Evolutionary conservation across 2,797 vertebrate species (phyloP), one percentile per base, ranked within the genome.

Genomic region (Protonibea diacanthus): DNA sequence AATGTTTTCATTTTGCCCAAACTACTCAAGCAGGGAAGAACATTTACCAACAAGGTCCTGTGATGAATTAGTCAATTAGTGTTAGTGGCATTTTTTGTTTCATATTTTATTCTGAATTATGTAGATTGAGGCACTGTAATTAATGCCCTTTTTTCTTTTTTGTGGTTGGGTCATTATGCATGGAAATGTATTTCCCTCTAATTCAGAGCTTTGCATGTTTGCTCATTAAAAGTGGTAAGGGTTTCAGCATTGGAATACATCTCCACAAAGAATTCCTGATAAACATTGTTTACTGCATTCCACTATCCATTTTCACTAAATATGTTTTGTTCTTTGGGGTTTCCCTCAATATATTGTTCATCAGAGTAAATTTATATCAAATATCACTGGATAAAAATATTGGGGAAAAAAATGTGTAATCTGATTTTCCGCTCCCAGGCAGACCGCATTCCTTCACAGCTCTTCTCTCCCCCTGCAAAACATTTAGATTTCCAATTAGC

Each of bases 401-500:
- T 57, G 25, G 4, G 51, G 75, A 73, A 73, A 42, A 55, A 67
- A 56, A 74, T 55, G 15, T 73, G 61, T 87, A 87, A 88, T 91
- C 56, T 38, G 42, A 89, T 88, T 89, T 90, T 88, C 58, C 62
- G 15, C 84, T 87, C 71, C 69, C 55, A 25, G 67, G 74, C 71
- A 60, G 74, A 68, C 69, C 14, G 5, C 80, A 84, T 89, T 88
- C 82, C 73, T 75, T 83, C 79, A 80, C 72, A 81, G 82, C 75
- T 78, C 79, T 56, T 89, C 81, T 74, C 73, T 86, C 85, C 93
- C 94, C 93, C 90, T 88, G 94, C 94, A 96, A 91, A 97, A 97
- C 95, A 95, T 97, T 98, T 97, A 94, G 95, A 96, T 97, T 97
- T 97, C 95, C 95, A 98, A 97, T 99, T 98, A 98, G 96, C 94